Base-by-base conservation (phyloP, 2,113 vertebrate species). In the Misgurnus mizolepis region DNA sequence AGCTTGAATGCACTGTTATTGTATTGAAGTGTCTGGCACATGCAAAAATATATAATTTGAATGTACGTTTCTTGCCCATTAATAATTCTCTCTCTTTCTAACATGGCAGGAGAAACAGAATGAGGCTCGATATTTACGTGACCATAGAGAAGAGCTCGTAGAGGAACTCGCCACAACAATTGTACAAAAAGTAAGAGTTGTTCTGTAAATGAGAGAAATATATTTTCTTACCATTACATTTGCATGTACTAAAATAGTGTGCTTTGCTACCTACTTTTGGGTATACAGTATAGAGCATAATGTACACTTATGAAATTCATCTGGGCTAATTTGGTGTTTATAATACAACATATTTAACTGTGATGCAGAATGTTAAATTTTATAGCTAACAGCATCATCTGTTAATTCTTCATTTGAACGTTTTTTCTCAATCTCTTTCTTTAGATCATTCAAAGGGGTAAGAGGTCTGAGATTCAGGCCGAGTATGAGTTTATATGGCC, bases 161-260 rank as follows among this genome's bases (percentile, higher is more conserved):
- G 96, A 98, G 88, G 97, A 98, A 85, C 94, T 99, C 61, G 97
- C 97, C 40, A 94, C 95, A 11, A 95, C 96, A 15, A 98, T 99
- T 6, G 93, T 98, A 79, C 97, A 97, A 85, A 99, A 98, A 94
- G 97, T 99, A 91, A 72, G 90, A 72, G 73, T 40, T 76, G 56
- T 12, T 17, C 5, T n/a, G 17, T 56, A 17, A 56, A 17, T n/a
- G 53, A 56, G 6, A 53, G 49, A 53, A 76, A 11, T 14, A 6
- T 47, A 11, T 66, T 60, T 66, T 39, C 1, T 47, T 43, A 14
- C 11, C 34, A 47, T 64, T 56, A 5, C 27, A 27, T 27, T 34
- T 34, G 27, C 27, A 34, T 34, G 27, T 1, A 34, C 27, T 34
- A 34, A 34, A 34, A 34, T 34, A 34, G 27, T 34, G 3, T 34